phyloP scores from a whole-genome alignment of 1,140 invertebrate genomes.

The Cephus cinctus region DNA sequence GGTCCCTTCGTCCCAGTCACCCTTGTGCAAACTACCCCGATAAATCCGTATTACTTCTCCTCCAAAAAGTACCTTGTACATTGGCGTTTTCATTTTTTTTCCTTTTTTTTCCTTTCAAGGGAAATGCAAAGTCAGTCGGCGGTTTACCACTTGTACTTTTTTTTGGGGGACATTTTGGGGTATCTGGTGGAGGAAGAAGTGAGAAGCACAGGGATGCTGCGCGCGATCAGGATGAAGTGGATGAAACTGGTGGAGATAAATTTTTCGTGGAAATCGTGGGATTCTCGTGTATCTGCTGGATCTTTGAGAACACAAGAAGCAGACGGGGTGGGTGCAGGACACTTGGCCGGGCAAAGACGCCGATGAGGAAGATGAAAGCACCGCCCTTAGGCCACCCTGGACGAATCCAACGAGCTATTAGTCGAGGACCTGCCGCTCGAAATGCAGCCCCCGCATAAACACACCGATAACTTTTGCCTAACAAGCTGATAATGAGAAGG shows the following conservation, averaged over 20 bases:
- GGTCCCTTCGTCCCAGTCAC: slow-evolving; percentile 20
- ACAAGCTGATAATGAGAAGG: slow-evolving; percentile 43
- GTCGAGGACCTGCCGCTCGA: slow-evolving; percentile 21
- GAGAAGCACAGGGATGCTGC: too few relatives aligned
- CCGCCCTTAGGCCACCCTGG: slow-evolving; percentile 37
- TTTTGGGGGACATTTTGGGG: too few relatives aligned
- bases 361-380: slow-evolving; percentile 45
- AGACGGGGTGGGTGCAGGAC: too few relatives aligned
- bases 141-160: too few relatives aligned
- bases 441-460: slow-evolving; percentile 27
- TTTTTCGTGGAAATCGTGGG: too few relatives aligned
- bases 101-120: neutral
- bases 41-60: slow-evolving; percentile 48
- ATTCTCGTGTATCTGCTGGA: too few relatives aligned
- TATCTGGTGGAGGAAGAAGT: too few relatives aligned
- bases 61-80: slow-evolving; percentile 19
- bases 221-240: too few relatives aligned
- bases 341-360: slow-evolving; percentile 28
- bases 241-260: too few relatives aligned
- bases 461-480: slow-evolving; percentile 37
- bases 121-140: too few relatives aligned
- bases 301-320: too few relatives aligned
- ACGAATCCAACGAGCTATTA: slow-evolving; percentile 33
- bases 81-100: slow-evolving; percentile 5
- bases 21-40: slow-evolving; percentile 29